These are phyloP conservation scores for Amblyopsis rosae DNA, from an alignment of 2,113 vertebrate species.

Conservation along the genomic window DNA sequence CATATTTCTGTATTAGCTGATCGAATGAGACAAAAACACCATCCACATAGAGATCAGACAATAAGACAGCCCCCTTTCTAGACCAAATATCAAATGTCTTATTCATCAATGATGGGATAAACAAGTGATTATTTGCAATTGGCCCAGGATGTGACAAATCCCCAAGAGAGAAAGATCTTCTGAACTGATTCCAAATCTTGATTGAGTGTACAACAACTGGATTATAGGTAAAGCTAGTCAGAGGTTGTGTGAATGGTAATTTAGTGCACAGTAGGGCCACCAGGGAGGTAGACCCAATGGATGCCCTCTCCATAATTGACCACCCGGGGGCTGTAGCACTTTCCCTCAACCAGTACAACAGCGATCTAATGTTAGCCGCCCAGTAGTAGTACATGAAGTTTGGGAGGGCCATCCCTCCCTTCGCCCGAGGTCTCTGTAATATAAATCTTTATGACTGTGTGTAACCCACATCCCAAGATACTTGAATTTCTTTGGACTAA, in stretches of 20 bases:
- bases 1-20: slow-evolving; percentile 13
- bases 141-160: background rate
- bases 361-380: background rate
- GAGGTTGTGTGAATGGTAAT: slow-evolving; percentile 12
- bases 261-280: slow-evolving; percentile 11
- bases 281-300: slow-evolving; percentile 5
- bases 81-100: background rate
- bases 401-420: slow-evolving; percentile 15
- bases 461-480: slow-evolving; percentile 10
- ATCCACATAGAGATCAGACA: slow-evolving; percentile 11
- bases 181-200: slow-evolving; percentile 21
- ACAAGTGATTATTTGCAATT: background rate
- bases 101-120: background rate
- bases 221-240: slow-evolving; percentile 7
- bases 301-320: background rate
- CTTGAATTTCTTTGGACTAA: slow-evolving; percentile 7
- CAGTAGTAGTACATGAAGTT: background rate
- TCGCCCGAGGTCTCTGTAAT: background rate
- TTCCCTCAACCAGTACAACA: slow-evolving; percentile 12
- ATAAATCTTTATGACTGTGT: background rate
- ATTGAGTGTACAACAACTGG: slow-evolving; percentile 6
- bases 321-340: background rate
- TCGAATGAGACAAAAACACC: slow-evolving; percentile 3
- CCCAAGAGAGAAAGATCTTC: slow-evolving; percentile 1
- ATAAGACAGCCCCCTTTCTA: background rate